Base-by-base conservation (phyloP, 2,888 invertebrate species). In the Melieria picta region DNA sequence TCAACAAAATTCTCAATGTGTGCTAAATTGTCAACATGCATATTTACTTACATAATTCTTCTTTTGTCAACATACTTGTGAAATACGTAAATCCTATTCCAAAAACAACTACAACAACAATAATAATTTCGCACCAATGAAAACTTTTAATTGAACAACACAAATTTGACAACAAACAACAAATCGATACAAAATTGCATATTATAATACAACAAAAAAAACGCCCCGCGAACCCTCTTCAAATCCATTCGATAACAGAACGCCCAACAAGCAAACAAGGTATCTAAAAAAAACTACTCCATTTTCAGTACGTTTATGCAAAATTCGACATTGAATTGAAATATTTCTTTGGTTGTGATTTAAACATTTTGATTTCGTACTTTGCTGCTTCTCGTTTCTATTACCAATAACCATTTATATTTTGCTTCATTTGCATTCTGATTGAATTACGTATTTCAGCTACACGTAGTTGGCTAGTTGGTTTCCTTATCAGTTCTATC, bases 241-340 rank as follows among this genome's bases (percentile, higher is more conserved):
- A 65, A 63, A 69, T 10, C 46, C 56, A 69, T 42, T 63, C 65
- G 46, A 75, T 77, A 78, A 82, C 81, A 87, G 87, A 86, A 83
- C 80, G 84, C 82, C 82, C 86, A 86, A 82, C 86, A 86, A 85
- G 83, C 83, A 81, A 85, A 85, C 82, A 87, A 87, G 87, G 87
- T 87, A 87, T 84, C 78, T 75, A 79, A 77, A 69, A 58, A 64
- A 57, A 69, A 48, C 46, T 16, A 62, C 45, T 60, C 6, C 52
- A 60, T 45, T 67, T 16, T 61, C 45, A 52, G 52, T 60, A 43
- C 60, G 50, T 67, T 67, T 60, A 45, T 60, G 47, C 11, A 10
- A 67, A 60, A 67, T 61, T 67, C 52, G 50, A 52, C 43, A 56
- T 48, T 67, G 52, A 11, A 50, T n/a, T 50, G 52, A 50, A 50